A percentile compares a stretch with the other conserved stretches of the same genome.
These are phyloP conservation scores for Alca torda DNA, from an alignment of 2,797 vertebrate genomes.

Conservation along the genomic window DNA sequence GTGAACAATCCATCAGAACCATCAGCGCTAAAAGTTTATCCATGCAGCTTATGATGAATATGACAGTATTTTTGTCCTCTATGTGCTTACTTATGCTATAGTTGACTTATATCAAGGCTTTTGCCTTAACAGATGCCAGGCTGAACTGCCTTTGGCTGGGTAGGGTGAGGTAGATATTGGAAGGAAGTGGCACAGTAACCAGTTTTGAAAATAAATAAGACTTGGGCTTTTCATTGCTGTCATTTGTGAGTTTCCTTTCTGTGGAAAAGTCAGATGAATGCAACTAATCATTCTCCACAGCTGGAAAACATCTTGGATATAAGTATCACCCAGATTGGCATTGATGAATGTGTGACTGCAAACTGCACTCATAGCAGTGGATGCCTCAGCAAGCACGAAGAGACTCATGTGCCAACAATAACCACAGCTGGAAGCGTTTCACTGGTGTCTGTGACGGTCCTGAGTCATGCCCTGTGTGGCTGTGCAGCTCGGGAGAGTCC, in stretches of 20 bases:
- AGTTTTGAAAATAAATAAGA: not conserved
- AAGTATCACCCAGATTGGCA: constrained; percentile 81
- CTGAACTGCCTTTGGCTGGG: not conserved
- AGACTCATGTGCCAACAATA: constrained; percentile 75
- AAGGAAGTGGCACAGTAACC: not conserved
- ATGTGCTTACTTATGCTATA: not conserved
- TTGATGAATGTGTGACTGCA: constrained; percentile 81
- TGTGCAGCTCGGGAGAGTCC: constrained; percentile 80
- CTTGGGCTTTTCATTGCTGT: not conserved
- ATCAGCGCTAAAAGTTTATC: not conserved
- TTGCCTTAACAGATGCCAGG: not conserved
- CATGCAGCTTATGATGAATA: not conserved
- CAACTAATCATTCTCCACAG: constrained; percentile 69
- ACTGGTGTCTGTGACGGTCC: constrained; percentile 83
- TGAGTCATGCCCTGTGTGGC: constrained; percentile 74
- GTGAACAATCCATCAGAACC: not conserved
- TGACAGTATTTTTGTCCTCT: not conserved
- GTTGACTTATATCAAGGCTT: not conserved
- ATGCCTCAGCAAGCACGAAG: constrained; percentile 79
- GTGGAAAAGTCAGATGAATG: not conserved
- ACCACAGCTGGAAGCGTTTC: constrained; percentile 77
- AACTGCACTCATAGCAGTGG: constrained; percentile 81
- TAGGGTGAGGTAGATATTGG: not conserved
- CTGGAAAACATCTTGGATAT: constrained; percentile 83
- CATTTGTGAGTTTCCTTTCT: not conserved